Evolutionary conservation across 2,113 vertebrate genomes (phyloP).

Genomic region (Lepisosteus oculatus): DNA sequence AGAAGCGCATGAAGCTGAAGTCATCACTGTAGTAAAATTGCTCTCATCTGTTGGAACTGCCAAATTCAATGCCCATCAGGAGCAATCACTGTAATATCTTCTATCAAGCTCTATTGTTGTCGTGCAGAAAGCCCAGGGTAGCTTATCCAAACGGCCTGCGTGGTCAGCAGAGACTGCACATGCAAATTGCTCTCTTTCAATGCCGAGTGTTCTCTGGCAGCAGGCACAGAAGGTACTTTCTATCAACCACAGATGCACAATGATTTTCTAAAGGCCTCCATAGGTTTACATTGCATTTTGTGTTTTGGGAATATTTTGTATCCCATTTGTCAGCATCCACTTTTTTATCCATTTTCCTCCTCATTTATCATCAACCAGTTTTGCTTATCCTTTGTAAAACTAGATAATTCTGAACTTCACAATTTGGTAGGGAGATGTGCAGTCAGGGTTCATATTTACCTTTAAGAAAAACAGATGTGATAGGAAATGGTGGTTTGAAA

Average conservation of each 20-base stretch:
- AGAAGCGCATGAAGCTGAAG: not conserved
- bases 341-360: too few relatives aligned
- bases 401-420: too few relatives aligned
- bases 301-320: too few relatives aligned
- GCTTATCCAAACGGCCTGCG: not conserved
- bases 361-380: too few relatives aligned
- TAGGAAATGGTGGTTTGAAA: too few relatives aligned
- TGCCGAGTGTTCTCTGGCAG: not conserved
- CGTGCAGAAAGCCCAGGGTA: not conserved
- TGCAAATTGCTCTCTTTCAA: not conserved
- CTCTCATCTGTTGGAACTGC: not conserved
- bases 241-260: not conserved
- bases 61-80: not conserved
- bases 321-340: too few relatives aligned
- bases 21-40: not conserved
- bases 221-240: not conserved
- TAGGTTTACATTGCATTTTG: too few relatives aligned
- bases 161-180: conserved; percentile 1
- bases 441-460: too few relatives aligned
- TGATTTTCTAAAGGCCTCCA: not conserved
- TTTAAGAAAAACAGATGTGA: too few relatives aligned
- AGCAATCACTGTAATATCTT: conserved; percentile 4
- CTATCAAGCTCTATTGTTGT: not conserved
- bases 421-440: too few relatives aligned
- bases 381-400: too few relatives aligned